Percentiles rank a stretch among this genome's conserved stretches.
These are phyloP conservation scores for Brachypteracias leptosomus DNA, from an alignment of 2,113 vertebrate species.

Conservation along the genomic window DNA sequence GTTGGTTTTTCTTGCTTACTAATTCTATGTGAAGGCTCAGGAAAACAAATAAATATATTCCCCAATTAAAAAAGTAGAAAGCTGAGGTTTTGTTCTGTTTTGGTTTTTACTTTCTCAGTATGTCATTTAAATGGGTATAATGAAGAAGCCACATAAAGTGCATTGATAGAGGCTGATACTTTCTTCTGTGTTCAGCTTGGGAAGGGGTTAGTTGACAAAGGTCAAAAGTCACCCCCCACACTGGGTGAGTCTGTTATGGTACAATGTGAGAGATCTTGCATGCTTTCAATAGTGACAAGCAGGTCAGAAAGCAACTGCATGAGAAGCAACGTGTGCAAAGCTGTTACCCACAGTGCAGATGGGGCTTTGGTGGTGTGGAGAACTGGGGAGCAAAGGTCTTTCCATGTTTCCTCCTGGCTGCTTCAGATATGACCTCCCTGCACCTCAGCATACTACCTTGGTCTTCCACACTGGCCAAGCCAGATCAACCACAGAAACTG, in stretches of 20 bases:
- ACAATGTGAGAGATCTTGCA: rapidly evolving
- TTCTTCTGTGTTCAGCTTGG: background rate
- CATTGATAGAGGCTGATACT: background rate
- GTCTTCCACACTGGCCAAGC: background rate
- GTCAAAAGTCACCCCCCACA: background rate
- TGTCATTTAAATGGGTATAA: background rate
- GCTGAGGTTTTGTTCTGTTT: background rate
- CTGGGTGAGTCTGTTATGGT: background rate
- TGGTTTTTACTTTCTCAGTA: background rate
- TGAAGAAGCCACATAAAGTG: background rate
- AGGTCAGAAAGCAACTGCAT: background rate
- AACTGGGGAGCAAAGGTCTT: background rate
- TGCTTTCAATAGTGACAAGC: background rate
- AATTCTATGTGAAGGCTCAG: background rate
- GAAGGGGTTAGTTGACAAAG: background rate
- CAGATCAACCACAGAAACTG: background rate
- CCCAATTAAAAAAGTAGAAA: background rate
- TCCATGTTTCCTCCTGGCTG: background rate
- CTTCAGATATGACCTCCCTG: background rate
- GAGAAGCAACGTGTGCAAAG: background rate
- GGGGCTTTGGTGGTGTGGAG: background rate
- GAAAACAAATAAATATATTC: background rate
- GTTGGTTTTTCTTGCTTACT: background rate
- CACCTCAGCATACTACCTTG: rapidly evolving
- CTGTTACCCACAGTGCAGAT: background rate